Evolutionary conservation across 2,888 invertebrate species (phyloP), one percentile per base, ranked within the genome.

Genomic region (Rhorus exstirpatorius): DNA sequence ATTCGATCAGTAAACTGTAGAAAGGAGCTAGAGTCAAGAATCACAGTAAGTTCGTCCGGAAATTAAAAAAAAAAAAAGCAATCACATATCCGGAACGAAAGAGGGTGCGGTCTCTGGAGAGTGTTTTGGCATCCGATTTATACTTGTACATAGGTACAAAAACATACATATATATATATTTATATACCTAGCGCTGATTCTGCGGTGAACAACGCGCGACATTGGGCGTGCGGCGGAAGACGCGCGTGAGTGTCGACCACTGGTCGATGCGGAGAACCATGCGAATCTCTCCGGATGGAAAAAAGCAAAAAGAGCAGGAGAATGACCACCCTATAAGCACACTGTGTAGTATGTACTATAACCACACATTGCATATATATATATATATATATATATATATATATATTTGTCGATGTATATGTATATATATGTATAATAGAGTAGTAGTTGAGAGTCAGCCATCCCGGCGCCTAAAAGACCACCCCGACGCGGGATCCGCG

Each of bases 401-500:
- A n/a, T n/a, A n/a, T n/a, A n/a, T n/a, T n/a, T n/a, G n/a, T n/a
- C n/a, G n/a, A n/a, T n/a, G n/a, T 68, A 49, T 63, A 72, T 55
- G 51, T 24, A 53, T 53, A 46, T 61, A 53, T 19, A 44, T 21
- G 24, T 65, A 31, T 3, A 35, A 24, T 44, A 51, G 41, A 51
- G 68, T 38, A 41, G 75, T 74, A 70, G 85, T 84, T 76, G 84
- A 79, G 82, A 84, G 79, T 81, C 85, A 87, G 86, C 84, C 86
- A 84, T 83, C 74, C 78, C 83, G 87, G 86, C 87, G 87, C 86
- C 87, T 76, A 83, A 87, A 85, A 86, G 83, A 87, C 83, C 83
- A 81, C 79, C 81, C 83, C 74, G 83, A 84, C 81, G 85, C 79
- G 82, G 75, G 75, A 70, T 67, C 83, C 74, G 79, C 84, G 81